Percentiles rank a stretch among this genome's conserved stretches.
Evolutionary conservation across 2,888 invertebrate species (phyloP).

Genomic region (Scotopteryx bipunctaria): DNA sequence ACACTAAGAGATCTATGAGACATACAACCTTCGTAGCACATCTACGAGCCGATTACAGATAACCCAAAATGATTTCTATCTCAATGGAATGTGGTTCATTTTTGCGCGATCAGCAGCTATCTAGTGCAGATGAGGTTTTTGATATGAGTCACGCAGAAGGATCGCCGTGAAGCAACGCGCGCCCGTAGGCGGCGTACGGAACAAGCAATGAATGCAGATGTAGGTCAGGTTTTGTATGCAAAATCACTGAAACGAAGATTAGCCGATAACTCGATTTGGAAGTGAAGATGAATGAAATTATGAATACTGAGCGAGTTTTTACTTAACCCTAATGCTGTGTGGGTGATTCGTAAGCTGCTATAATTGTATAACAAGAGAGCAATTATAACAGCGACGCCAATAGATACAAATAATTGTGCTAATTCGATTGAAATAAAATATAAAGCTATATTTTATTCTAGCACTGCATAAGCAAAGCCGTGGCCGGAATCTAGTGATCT

Average conservation of each 20-base stretch:
- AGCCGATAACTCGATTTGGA: conserved; percentile 22
- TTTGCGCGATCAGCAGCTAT: conserved; percentile 15
- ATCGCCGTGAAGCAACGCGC: conserved; percentile 28
- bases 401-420: no score
- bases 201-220: conserved; percentile 30
- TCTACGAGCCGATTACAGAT: conserved; percentile 10
- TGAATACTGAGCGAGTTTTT: conserved; percentile 15
- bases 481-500: no score
- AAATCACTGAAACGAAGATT: conserved; percentile 22
- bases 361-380: background rate
- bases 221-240: conserved; percentile 35
- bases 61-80: conserved; percentile 17
- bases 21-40: conserved; percentile 34
- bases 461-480: no score
- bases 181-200: conserved; percentile 32
- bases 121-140: conserved; percentile 16
- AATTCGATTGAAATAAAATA: no score
- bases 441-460: no score
- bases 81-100: conserved; percentile 11
- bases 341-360: background rate
- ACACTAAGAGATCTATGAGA: conserved; percentile 27
- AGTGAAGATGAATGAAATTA: conserved; percentile 15
- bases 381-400: no score
- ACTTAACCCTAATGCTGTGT: background rate
- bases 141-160: conserved; percentile 33